Evolutionary conservation across 2,888 invertebrate species (phyloP).

Genomic region (Blera fallax): DNA sequence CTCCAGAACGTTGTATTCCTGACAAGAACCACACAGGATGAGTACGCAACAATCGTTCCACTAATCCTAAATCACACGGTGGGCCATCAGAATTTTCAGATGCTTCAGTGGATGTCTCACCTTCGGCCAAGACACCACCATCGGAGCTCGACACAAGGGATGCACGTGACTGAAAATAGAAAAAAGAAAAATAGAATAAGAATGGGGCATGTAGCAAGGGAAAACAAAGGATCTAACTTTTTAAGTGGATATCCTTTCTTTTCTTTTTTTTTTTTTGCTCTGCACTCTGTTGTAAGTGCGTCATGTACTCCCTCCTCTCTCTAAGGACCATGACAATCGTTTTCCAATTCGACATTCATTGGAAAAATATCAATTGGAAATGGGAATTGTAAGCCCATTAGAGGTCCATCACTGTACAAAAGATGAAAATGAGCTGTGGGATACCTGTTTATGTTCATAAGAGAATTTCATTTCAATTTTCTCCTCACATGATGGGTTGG

Average conservation of each 20-base stretch:
- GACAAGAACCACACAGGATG: conserved; percentile 98
- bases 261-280: background rate
- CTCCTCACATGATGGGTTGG: background rate
- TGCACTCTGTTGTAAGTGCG: conserved; percentile 11
- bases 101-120: conserved; percentile 85
- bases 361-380: conserved; percentile 64
- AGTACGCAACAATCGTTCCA: conserved; percentile 93
- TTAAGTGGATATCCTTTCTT: conserved; percentile 20
- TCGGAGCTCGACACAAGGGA: conserved; percentile 83
- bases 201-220: background rate
- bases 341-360: conserved; percentile 62
- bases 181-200: conserved; percentile 33
- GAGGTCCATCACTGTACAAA: conserved; percentile 48
- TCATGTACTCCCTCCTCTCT: conserved; percentile 9
- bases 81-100: conserved; percentile 84
- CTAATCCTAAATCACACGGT: conserved; percentile 91
- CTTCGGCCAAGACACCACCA: conserved; percentile 83
- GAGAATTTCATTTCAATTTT: conserved; percentile 41
- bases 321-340: conserved; percentile 58
- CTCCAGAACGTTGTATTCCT: conserved; percentile 95
- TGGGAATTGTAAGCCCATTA: conserved; percentile 73
- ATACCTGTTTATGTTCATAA: conserved; percentile 11
- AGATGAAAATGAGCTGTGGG: conserved; percentile 33
- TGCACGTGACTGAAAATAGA: conserved; percentile 80
- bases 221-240: conserved; percentile 38